Base-by-base conservation (phyloP, 2,888 invertebrate genomes). In the Cybosia mesomella region DNA sequence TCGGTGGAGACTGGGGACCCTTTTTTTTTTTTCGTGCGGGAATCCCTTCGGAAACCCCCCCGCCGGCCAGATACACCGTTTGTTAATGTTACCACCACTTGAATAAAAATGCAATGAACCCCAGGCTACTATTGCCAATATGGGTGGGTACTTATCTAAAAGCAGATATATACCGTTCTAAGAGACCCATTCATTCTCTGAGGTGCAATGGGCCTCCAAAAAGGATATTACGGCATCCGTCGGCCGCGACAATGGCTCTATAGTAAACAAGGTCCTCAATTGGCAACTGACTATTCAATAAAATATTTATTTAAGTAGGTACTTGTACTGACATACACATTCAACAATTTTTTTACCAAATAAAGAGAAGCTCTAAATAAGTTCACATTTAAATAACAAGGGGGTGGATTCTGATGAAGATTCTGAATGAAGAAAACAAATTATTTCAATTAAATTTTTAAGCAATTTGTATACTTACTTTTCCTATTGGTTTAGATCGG, bases 331-430 rank as follows among this genome's bases (percentile, higher is more conserved):
- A 58, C 32, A n/a, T 21, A 58, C 21, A 13, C 58, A 58, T 58
- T 36, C 34, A 7, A 58, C 3, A 34, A 28, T 21, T 34, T n/a
- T n/a, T n/a, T n/a, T 49, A n/a, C 58, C 18, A 58, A 58, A 58
- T 34, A 58, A 58, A 34, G 21, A 58, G 57, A 58, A 13, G 21
- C 21, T 58, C 58, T 36, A 58, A 58, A 36, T 58, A 58, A 58
- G 34, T 58, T 58, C 34, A 36, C 58, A 58, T 34, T 34, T 34
- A 18, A 32, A 32, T 18, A 10, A 9, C 8, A 0, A 22, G 28
- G 28, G 22, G 24, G 15, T 15, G 28, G 9, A n/a, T 32, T 58
- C 57, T 32, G 9, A 32, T 22, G 55, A 24, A 2, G 9, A n/a
- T 32, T 58, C 57, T 32, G 9, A 32, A 11, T 24, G 15, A 2